Evolutionary conservation across 2,888 invertebrate genomes (phyloP).

Genomic region (Lucinisca nassula): DNA sequence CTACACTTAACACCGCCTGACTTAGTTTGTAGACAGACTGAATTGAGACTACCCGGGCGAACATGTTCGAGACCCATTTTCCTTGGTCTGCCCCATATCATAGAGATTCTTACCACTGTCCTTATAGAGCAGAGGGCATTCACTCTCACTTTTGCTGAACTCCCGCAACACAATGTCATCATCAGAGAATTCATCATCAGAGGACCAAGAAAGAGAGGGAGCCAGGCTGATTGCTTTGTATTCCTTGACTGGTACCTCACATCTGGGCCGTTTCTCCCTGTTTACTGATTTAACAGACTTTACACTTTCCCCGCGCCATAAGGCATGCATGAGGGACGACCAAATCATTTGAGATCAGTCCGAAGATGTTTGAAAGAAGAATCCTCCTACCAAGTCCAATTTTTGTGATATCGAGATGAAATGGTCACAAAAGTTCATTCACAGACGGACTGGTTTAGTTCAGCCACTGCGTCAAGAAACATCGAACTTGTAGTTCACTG

Average conservation of each 20-base stretch:
- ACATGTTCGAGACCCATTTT: too few species aligned
- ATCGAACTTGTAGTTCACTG: too few species aligned
- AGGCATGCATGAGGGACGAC: conserved; percentile 63
- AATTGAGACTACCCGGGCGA: too few species aligned
- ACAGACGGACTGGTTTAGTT: too few species aligned
- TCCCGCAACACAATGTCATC: neutral
- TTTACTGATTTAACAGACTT: conserved; percentile 56
- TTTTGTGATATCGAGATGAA: too few species aligned
- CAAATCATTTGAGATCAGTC: conserved; percentile 70
- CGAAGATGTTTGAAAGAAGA: too few species aligned
- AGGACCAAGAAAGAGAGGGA: neutral
- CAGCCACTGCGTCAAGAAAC: too few species aligned
- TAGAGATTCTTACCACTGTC: neutral
- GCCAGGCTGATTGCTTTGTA: neutral
- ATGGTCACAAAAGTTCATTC: too few species aligned
- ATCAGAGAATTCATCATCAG: neutral
- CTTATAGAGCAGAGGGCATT: neutral
- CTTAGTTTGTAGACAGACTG: too few species aligned
- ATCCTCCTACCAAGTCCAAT: too few species aligned
- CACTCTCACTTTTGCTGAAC: neutral
- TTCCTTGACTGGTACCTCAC: neutral
- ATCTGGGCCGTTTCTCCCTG: conserved; percentile 43
- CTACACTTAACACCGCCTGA: too few species aligned
- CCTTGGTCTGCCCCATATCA: too few species aligned
- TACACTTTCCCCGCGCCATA: conserved; percentile 60